Percentiles rank a stretch among this genome's conserved stretches.
Conservation (phyloP, 2,113 vertebrate species). For the Dunckerocampus dactyliophorus region DNA sequence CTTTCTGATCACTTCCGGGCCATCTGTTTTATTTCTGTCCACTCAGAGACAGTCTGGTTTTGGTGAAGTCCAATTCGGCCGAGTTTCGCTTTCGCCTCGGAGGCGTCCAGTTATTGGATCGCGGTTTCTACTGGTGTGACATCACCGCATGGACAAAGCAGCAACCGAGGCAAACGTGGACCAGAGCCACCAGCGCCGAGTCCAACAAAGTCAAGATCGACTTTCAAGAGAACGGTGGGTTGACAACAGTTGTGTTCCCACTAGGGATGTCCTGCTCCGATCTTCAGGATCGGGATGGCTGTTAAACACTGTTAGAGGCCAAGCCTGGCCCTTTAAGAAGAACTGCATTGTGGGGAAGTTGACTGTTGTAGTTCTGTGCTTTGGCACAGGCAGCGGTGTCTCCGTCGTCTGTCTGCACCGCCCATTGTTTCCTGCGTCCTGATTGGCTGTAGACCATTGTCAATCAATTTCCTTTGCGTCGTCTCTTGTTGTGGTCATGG, state of each 20-base stretch:
- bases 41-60: slow-evolving; percentile 77
- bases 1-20: background rate
- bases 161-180: slow-evolving; percentile 76
- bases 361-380: no score
- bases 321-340: no score
- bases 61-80: slow-evolving; percentile 83
- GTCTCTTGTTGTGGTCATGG: no score
- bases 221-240: slow-evolving; percentile 85
- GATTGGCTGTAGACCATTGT: no score
- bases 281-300: no score
- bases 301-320: no score
- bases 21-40: background rate
- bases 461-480: no score
- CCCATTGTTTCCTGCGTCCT: no score
- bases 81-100: slow-evolving; percentile 89
- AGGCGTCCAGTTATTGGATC: slow-evolving; percentile 83
- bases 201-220: slow-evolving; percentile 86
- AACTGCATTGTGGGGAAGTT: no score
- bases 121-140: slow-evolving; percentile 86
- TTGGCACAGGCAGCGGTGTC: no score
- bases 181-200: slow-evolving; percentile 70
- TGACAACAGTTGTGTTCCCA: background rate
- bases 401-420: no score
- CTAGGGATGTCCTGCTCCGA: no score
- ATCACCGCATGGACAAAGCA: slow-evolving; percentile 86